Base-by-base conservation (phyloP, 2,113 vertebrate species). In the Entomyzon cyanotis region DNA sequence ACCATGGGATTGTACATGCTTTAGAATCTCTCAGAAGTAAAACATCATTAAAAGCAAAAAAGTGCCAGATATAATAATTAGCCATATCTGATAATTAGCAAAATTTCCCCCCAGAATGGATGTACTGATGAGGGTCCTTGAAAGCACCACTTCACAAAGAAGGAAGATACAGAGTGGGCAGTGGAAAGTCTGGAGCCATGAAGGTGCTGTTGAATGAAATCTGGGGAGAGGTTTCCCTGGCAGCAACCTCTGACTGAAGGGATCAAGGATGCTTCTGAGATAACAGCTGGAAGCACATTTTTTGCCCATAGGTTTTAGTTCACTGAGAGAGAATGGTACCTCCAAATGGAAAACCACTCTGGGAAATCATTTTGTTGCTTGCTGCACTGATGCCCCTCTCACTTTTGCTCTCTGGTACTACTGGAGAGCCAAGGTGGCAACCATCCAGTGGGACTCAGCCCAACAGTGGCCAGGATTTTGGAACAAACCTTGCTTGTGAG, bases 371-470 rank as follows among this genome's bases (percentile, higher is more conserved):
- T 52, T 33, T 46, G 4, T 23, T 69, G 30, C 15, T 39, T 73
- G 37, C 20, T 62, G 37, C 0, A 0, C 4, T 39, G 11, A 13
- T 87, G 5, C 11, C 90, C 62, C 37, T n/a, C 18, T 69, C 1
- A 0, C 5, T 39, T 55, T 42, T 44, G 10, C 67, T 63, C 62
- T 77, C 63, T 67, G 42, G 8, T 59, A 16, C 21, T 50, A 21
- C 3, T 64, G 62, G 62, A 70, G 23, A 87, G 27, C 15, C 50
- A 31, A 27, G 14, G 63, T 30, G 2, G 5, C 27, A 55, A 53
- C 7, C 0, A 0, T 47, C 18, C 58, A 55, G 15, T 0, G 0
- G 15, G n/a, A 46, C 15, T 24, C 18, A n/a, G 22, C 46, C 56
- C 20, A 42, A 10, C 17, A 19, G 24, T 3, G 23, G 12, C 30